phyloP scores from a whole-genome alignment of 2,113 vertebrate species.

The Amia ocellicauda region DNA sequence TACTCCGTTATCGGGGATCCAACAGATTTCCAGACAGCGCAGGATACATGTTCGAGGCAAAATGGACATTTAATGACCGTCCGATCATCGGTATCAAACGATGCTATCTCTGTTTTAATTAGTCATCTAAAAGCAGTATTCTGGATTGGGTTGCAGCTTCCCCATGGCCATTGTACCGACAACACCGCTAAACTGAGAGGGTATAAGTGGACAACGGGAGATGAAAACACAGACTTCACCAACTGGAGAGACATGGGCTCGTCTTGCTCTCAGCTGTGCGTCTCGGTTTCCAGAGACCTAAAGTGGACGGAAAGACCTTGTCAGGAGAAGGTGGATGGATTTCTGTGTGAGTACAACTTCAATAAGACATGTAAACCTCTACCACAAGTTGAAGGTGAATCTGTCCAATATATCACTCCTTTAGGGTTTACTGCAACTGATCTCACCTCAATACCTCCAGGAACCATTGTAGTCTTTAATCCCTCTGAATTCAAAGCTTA shows the following conservation, averaged over 20 bases:
- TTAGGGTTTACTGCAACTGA: constrained; percentile 18
- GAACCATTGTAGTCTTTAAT: constrained; percentile 29
- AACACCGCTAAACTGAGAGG: constrained; percentile 15
- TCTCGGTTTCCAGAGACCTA: constrained; percentile 40
- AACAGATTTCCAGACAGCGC: constrained; percentile 33
- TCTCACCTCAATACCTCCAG: constrained; percentile 14
- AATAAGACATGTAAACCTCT: constrained; percentile 10
- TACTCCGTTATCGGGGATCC: constrained; percentile 19
- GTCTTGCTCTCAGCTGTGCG: constrained; percentile 44
- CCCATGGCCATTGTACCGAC: constrained; percentile 31
- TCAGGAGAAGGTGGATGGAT: constrained; percentile 14
- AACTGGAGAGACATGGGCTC: constrained; percentile 40
- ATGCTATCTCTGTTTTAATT: constrained; percentile 29
- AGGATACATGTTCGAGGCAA: constrained; percentile 10
- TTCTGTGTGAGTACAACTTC: constrained; percentile 46
- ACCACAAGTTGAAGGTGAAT: rapidly evolving
- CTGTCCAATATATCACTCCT: constrained; percentile 28
- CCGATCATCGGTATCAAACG: constrained; percentile 21
- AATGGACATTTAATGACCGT: constrained; percentile 46
- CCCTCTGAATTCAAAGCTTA: constrained; percentile 29
- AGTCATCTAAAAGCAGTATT: constrained; percentile 26
- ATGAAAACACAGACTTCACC: constrained; percentile 31
- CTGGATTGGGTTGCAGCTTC: constrained; percentile 56
- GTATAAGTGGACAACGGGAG: constrained; percentile 49
- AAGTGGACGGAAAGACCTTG: constrained; percentile 41